Conservation (phyloP, 2,888 invertebrate genomes). For the Cyaniris semiargus region DNA sequence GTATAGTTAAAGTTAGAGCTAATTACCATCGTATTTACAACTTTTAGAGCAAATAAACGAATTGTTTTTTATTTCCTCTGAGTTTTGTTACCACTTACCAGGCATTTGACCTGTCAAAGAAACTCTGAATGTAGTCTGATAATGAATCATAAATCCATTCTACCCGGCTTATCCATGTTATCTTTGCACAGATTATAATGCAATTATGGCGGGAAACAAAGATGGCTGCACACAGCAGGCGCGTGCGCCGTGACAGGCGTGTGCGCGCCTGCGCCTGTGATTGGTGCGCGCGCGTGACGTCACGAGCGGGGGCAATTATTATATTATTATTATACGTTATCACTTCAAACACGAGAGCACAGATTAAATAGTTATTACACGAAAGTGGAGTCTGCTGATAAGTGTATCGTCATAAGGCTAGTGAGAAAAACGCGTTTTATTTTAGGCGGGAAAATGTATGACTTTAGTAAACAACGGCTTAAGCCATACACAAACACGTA, state of each 20-base stretch:
- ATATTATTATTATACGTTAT: neutral
- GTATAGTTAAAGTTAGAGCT: no score
- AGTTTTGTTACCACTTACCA: no score
- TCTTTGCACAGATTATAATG: neutral
- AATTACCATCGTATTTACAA: no score
- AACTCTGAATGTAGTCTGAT: neutral
- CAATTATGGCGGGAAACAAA: neutral
- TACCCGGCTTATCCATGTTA: neutral
- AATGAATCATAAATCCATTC: neutral
- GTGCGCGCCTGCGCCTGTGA: conserved; percentile 41
- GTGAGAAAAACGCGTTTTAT: neutral
- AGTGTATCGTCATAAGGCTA: neutral
- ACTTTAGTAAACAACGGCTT: no score
- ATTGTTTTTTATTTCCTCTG: no score
- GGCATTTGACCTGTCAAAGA: no score
- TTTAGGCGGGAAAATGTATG: neutral
- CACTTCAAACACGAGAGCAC: conserved; percentile 30
- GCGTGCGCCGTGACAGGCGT: conserved; percentile 58
- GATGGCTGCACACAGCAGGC: conserved; percentile 50
- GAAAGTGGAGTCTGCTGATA: neutral
- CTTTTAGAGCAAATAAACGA: no score
- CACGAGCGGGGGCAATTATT: conserved; percentile 39
- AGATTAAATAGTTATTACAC: neutral
- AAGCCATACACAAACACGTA: no score
- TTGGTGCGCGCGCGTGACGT: conserved; percentile 41